These are phyloP conservation scores for Parthenolecanium corni DNA, from an alignment of 2,888 invertebrate genomes.

Conservation along the genomic window DNA sequence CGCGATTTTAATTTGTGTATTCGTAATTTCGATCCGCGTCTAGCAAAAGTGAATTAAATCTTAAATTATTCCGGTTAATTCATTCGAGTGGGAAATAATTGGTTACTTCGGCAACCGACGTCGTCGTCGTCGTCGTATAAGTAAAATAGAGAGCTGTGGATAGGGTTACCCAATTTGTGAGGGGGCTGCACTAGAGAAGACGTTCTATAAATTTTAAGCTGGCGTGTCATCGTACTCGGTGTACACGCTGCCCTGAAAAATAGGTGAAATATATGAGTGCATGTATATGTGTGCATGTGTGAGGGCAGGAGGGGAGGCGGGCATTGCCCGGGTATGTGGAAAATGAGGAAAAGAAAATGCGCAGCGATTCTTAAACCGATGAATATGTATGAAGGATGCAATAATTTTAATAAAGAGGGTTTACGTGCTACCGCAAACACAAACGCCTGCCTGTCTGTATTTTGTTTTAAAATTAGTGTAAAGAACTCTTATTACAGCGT, in stretches of 20 bases:
- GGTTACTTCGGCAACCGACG: slow-evolving; percentile 13
- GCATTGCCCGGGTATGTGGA: slow-evolving; percentile 10
- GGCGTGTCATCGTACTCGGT: too few relatives aligned
- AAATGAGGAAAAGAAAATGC: slow-evolving; percentile 28
- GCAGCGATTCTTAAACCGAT: slow-evolving; percentile 26
- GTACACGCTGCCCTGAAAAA: too few relatives aligned
- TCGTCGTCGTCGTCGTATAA: not conserved
- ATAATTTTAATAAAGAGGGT: slow-evolving; percentile 28
- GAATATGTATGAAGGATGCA: slow-evolving; percentile 28
- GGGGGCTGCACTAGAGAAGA: too few relatives aligned
- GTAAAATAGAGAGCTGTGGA: too few relatives aligned
- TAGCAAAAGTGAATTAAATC: slow-evolving; percentile 19
- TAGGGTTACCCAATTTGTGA: too few relatives aligned
- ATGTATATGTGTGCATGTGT: too few relatives aligned
- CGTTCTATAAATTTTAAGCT: too few relatives aligned
- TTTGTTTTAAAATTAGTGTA: slow-evolving; percentile 25
- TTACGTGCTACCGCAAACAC: slow-evolving; percentile 27
- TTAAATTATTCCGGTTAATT: slow-evolving; percentile 21
- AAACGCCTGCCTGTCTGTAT: slow-evolving; percentile 25
- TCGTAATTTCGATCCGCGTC: not conserved
- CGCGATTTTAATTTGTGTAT: slow-evolving; percentile 21
- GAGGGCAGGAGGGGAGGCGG: not conserved
- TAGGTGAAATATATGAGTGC: too few relatives aligned
- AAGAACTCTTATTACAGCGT: slow-evolving; percentile 26
- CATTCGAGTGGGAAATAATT: slow-evolving; percentile 26